These are phyloP conservation scores for Sinocyclocheilus grahami DNA, from an alignment of 2,113 vertebrate species.

Conservation along the genomic window DNA sequence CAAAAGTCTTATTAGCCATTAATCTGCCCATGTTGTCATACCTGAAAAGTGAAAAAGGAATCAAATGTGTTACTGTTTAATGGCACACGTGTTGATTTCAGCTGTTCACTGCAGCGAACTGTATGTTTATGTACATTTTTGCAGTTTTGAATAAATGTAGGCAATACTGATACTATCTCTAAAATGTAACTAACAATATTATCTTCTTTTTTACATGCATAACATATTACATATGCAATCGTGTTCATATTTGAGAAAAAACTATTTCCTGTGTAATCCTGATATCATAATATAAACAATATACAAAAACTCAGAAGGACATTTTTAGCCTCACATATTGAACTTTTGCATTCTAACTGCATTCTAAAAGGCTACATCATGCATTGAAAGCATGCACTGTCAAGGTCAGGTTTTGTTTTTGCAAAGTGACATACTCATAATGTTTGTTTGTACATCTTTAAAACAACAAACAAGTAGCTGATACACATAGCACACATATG, in stretches of 20 bases:
- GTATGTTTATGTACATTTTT: too few species aligned
- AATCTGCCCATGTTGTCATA: too few species aligned
- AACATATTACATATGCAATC: neutral
- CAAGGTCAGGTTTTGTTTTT: neutral
- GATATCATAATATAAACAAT: neutral
- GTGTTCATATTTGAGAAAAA: neutral
- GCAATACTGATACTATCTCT: neutral
- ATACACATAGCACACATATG: too few species aligned
- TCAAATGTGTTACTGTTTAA: too few species aligned
- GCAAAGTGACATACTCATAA: neutral
- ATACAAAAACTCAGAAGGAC: neutral
- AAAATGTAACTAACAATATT: neutral
- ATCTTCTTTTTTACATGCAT: neutral
- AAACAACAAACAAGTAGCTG: neutral
- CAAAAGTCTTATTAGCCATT: too few species aligned
- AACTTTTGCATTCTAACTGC: neutral
- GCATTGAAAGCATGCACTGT: neutral
- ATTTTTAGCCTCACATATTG: neutral
- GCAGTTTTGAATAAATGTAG: too few species aligned
- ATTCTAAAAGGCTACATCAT: neutral
- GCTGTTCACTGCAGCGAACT: too few species aligned
- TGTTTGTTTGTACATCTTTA: neutral
- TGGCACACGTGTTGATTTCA: too few species aligned
- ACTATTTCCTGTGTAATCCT: neutral
- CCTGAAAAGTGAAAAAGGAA: too few species aligned